These are phyloP conservation scores for Rhombomys opimus DNA, from an alignment of 2,113 vertebrate genomes.

Conservation along the genomic window DNA sequence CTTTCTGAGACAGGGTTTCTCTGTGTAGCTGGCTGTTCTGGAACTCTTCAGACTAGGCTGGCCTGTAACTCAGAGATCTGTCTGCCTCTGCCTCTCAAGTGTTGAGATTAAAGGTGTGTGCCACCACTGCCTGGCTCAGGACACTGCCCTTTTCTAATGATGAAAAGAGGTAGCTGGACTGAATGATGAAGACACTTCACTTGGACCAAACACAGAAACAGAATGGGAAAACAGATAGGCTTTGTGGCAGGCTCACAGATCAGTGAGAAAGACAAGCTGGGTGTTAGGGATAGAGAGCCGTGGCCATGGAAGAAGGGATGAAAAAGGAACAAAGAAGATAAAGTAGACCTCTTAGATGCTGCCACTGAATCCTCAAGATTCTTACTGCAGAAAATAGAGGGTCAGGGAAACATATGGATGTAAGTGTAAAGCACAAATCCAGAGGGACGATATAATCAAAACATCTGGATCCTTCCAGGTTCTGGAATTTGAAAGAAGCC, in stretches of 20 bases:
- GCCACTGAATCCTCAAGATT: constrained; percentile 86
- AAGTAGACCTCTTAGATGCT: constrained; percentile 80
- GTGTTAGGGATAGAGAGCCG: not conserved
- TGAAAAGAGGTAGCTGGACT: not conserved
- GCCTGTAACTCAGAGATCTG: too few relatives aligned
- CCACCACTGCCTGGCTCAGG: too few relatives aligned
- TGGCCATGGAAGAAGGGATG: constrained; percentile 82
- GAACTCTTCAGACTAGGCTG: too few relatives aligned
- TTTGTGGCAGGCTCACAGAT: constrained; percentile 15
- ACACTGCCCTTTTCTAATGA: constrained; percentile 74
- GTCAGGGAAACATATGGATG: constrained; percentile 90
- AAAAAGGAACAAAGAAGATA: constrained; percentile 48
- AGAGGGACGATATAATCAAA: constrained; percentile 91
- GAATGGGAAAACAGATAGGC: constrained; percentile 92
- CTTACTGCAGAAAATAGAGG: constrained; percentile 86
- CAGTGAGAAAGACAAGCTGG: not conserved
- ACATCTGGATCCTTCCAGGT: constrained; percentile 73
- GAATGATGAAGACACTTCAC: constrained; percentile 90
- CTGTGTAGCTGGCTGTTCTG: too few relatives aligned
- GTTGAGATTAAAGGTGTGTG: too few relatives aligned
- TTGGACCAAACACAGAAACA: constrained; percentile 90
- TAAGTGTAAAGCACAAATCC: constrained; percentile 83
- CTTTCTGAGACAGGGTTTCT: too few relatives aligned
- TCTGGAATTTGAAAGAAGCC: not conserved
- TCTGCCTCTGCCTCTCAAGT: too few relatives aligned